These are phyloP conservation scores for Aporophyla nigra DNA, from an alignment of 2,888 invertebrate species.

Conservation along the genomic window DNA sequence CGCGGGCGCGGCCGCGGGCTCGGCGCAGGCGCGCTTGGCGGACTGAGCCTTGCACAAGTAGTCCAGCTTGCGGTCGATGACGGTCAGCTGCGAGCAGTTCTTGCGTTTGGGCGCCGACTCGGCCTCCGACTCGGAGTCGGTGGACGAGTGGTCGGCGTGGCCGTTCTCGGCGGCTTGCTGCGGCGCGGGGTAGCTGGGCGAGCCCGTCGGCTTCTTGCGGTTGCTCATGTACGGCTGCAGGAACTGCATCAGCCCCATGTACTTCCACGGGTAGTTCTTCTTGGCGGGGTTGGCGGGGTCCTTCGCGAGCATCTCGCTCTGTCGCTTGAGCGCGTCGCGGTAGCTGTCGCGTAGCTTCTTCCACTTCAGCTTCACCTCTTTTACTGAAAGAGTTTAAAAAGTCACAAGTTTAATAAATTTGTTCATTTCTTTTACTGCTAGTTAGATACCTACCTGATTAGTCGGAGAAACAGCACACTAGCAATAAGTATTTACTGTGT, in stretches of 20 bases:
- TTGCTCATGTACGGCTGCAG: conserved; percentile 88
- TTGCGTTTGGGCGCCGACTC: conserved; percentile 75
- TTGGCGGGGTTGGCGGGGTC: conserved; percentile 75
- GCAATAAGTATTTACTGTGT: neutral
- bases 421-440: neutral
- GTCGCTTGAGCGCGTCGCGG: conserved; percentile 87
- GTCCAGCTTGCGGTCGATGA: conserved; percentile 81
- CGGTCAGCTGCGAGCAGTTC: conserved; percentile 73
- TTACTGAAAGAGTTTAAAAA: conserved; percentile 77
- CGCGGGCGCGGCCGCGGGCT: conserved; percentile 58
- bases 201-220: conserved; percentile 80
- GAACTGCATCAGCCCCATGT: conserved; percentile 86
- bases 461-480: neutral
- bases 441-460: conserved; percentile 3
- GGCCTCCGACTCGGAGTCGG: conserved; percentile 71
- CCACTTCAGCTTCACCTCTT: conserved; percentile 88
- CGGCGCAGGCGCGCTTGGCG: conserved; percentile 65
- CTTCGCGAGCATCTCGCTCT: conserved; percentile 82
- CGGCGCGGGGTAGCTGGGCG: conserved; percentile 66
- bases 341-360: conserved; percentile 88
- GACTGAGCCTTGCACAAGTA: conserved; percentile 77
- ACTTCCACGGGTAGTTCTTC: conserved; percentile 86
- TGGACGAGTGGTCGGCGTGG: conserved; percentile 60
- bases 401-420: neutral
- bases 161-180: conserved; percentile 53